Conservation (phyloP, 2,888 invertebrate species). For the Pristionchus entomophagus region DNA sequence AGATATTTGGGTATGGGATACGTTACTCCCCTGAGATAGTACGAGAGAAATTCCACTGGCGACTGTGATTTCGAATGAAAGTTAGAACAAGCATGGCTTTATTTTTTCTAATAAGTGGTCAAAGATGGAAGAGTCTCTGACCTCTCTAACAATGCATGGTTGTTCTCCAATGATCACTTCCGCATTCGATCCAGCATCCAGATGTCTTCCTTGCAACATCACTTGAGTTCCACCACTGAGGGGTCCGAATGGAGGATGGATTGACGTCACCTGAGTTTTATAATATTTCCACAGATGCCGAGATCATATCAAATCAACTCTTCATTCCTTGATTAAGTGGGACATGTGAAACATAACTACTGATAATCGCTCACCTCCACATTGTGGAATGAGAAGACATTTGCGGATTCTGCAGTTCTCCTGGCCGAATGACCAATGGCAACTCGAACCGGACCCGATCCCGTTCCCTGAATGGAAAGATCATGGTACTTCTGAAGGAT, state of each 20-base stretch:
- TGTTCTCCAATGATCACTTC: slow-evolving; percentile 83
- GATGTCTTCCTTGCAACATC: slow-evolving; percentile 90
- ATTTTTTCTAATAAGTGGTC: too few relatives aligned
- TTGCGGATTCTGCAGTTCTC: slow-evolving; percentile 65
- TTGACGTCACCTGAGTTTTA: slow-evolving; percentile 61
- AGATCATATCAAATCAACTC: not conserved
- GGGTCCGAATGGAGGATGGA: slow-evolving; percentile 85
- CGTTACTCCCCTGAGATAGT: not conserved
- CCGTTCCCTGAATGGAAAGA: slow-evolving; percentile 52
- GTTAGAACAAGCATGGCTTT: too few relatives aligned
- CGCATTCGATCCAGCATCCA: slow-evolving; percentile 92
- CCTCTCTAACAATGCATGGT: slow-evolving; percentile 85
- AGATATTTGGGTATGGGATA: not conserved
- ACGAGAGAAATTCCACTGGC: not conserved
- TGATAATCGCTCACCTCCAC: not conserved
- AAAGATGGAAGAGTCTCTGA: too few relatives aligned
- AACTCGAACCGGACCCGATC: slow-evolving; percentile 69
- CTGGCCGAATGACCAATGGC: slow-evolving; percentile 68
- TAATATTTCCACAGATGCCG: too few relatives aligned
- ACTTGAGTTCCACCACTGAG: slow-evolving; percentile 95
- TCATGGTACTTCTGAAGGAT: not conserved
- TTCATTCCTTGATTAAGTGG: not conserved
- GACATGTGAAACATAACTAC: not conserved
- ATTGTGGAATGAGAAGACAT: slow-evolving; percentile 57
- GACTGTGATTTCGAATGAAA: not conserved